Base-by-base conservation (phyloP, 2,888 invertebrate species). In the Tuberolachnus salignus region DNA sequence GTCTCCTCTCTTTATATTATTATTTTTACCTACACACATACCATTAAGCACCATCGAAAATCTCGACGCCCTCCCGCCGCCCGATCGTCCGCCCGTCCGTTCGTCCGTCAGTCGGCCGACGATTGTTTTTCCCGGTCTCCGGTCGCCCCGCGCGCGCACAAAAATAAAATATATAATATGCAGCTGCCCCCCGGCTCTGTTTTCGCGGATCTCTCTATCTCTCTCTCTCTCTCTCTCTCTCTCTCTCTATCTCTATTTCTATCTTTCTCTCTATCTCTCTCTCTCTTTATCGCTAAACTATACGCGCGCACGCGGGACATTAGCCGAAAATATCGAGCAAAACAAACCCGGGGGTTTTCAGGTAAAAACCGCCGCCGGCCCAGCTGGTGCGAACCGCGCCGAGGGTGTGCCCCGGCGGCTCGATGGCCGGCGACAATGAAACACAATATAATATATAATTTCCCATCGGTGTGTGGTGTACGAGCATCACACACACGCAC, bases 281-380 rank as follows among this genome's bases (percentile, higher is more conserved):
- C n/a, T n/a, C n/a, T n/a, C n/a, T n/a, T n/a, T n/a, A n/a, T n/a
- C n/a, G n/a, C n/a, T n/a, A n/a, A n/a, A n/a, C n/a, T n/a, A n/a
- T 6, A 6, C 34, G 34, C 34, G 6, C 34, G 34, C 34, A 34
- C 78, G 61, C 78, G 78, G 78, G 69, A 78, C 78, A 78, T 78
- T 78, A 78, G 78, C 78, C 78, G 34, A 34, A 78, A 78, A 78
- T 78, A 78, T 78, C 78, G 78, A 69, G 78, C 78, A 78, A 78
- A 78, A 78, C 78, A 78, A 78, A n/a, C n/a, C 69, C 78, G 59
- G 64, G 14, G 74, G 19, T 75, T 78, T 78, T 69, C 67, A 69
- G 78, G 67, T 67, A 78, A 78, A 78, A 69, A 75, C 16, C 34
- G 34, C 34, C 34, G 34, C 78, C 57, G n/a, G 34, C 59, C 59